These are phyloP conservation scores for Zygogramma bicolorata DNA, from an alignment of 2,888 invertebrate species.

Conservation along the genomic window DNA sequence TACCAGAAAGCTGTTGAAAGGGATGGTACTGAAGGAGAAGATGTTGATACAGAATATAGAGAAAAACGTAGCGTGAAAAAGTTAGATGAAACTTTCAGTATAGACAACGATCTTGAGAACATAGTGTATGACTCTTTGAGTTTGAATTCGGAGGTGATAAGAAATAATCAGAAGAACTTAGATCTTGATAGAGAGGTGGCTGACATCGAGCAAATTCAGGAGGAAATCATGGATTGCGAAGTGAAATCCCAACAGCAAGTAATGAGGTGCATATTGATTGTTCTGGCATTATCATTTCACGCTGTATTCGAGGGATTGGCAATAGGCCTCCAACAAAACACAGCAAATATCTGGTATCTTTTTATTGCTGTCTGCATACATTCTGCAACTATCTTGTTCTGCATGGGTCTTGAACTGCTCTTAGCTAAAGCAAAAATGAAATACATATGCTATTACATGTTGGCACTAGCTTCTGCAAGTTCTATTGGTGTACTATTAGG, in stretches of 20 bases:
- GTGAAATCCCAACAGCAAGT: slow-evolving; percentile 60
- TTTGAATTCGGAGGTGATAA: slow-evolving; percentile 46
- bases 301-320: slow-evolving; percentile 71
- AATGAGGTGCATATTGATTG: slow-evolving; percentile 65
- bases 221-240: slow-evolving; percentile 29
- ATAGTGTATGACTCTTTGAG: slow-evolving; percentile 45
- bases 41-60: slow-evolving; percentile 26
- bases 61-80: slow-evolving; percentile 22
- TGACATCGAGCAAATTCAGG: slow-evolving; percentile 33
- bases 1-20: slow-evolving; percentile 31
- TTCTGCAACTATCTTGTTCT: slow-evolving; percentile 70
- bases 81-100: slow-evolving; percentile 29
- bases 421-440: slow-evolving; percentile 64
- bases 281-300: slow-evolving; percentile 70
- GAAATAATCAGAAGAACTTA: slow-evolving; percentile 50
- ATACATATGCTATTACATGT: slow-evolving; percentile 65
- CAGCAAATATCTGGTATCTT: slow-evolving; percentile 68
- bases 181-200: slow-evolving; percentile 32
- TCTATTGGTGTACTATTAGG: slow-evolving; percentile 69
- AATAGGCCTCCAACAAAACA: slow-evolving; percentile 67
- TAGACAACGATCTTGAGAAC: slow-evolving; percentile 36
- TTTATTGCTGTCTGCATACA: slow-evolving; percentile 69
- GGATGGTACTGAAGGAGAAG: slow-evolving; percentile 25
- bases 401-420: slow-evolving; percentile 69
- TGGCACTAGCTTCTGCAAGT: slow-evolving; percentile 67